phyloP scores from a whole-genome alignment of 2,113 vertebrate genomes.

The Indri indri region DNA sequence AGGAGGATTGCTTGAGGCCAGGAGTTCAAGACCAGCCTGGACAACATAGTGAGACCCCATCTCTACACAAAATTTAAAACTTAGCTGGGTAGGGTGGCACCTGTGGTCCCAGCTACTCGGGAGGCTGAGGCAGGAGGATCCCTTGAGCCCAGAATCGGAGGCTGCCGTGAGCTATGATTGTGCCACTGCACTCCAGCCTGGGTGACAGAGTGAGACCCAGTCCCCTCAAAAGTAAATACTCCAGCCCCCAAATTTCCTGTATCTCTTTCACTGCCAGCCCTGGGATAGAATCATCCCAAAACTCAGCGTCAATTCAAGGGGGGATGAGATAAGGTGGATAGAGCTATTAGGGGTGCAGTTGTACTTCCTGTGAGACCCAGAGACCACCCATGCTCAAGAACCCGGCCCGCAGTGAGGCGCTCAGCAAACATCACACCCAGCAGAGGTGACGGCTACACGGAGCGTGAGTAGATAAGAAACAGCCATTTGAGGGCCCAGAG shows the following conservation, averaged over 20 bases:
- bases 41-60: too few relatives aligned
- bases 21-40: too few relatives aligned
- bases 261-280: background rate
- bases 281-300: background rate
- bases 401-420: fast-evolving
- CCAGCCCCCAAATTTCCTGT: background rate
- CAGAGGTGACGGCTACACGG: background rate
- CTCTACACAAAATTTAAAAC: too few relatives aligned
- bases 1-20: too few relatives aligned
- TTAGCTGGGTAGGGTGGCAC: too few relatives aligned
- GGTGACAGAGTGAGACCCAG: too few relatives aligned
- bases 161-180: too few relatives aligned
- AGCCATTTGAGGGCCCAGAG: fast-evolving
- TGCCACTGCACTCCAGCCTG: too few relatives aligned
- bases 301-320: fast-evolving
- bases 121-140: too few relatives aligned
- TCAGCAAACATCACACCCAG: background rate
- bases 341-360: background rate
- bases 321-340: background rate
- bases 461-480: background rate
- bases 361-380: background rate
- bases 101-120: too few relatives aligned
- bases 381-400: background rate
- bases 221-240: too few relatives aligned
- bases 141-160: too few relatives aligned